These are phyloP conservation scores for Mamestra configurata DNA, from an alignment of 1,140 invertebrate genomes.

Conservation along the genomic window DNA sequence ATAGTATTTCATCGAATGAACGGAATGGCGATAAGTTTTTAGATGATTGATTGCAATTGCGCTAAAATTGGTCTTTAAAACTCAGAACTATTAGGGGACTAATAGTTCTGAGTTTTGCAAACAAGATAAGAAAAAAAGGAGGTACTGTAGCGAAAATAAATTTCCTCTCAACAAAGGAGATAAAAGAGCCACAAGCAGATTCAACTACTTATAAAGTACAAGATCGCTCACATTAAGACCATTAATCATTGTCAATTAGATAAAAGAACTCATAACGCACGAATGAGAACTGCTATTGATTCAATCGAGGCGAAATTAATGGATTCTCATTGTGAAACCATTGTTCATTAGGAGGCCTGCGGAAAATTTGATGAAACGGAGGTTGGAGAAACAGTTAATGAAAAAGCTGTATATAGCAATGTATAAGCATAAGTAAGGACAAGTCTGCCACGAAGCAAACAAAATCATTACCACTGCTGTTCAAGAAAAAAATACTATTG, in stretches of 20 bases:
- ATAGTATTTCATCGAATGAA: no score
- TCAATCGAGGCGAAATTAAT: conserved; percentile 42
- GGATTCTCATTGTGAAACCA: conserved; percentile 15
- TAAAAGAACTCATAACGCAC: conserved; percentile 49
- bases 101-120: no score
- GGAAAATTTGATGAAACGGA: conserved; percentile 10
- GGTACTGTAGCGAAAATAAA: neutral
- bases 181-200: neutral
- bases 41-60: no score
- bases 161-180: conserved; percentile 2
- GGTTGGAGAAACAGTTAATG: neutral
- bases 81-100: no score
- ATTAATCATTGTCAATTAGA: conserved; percentile 57
- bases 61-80: no score
- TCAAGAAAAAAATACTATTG: neutral
- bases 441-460: no score
- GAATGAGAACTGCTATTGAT: conserved; percentile 41
- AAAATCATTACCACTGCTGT: neutral
- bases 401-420: neutral
- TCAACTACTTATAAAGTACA: conserved; percentile 27
- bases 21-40: no score
- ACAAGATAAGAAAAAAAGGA: no score
- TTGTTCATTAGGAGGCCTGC: conserved; percentile 19
- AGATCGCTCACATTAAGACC: conserved; percentile 34
- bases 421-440: no score